A percentile compares a stretch with the other conserved stretches of the same genome.
phyloP scores from a whole-genome alignment of 1,140 invertebrate genomes.

The Trachelipus rathkii region DNA sequence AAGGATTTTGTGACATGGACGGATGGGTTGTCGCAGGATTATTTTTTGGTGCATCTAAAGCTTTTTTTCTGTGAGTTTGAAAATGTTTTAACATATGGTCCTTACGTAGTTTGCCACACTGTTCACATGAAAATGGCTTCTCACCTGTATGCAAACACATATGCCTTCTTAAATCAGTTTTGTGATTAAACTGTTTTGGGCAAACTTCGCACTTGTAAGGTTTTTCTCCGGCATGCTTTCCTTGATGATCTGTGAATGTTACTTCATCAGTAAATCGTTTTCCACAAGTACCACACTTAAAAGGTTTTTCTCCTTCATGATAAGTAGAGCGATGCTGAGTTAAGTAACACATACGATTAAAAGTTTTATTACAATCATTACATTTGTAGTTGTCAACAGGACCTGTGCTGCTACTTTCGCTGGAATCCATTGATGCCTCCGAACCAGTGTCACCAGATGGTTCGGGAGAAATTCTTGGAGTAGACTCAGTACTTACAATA shows the following conservation, averaged over 20 bases:
- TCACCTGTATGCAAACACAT: constrained; percentile 71
- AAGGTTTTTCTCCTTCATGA: constrained; percentile 78
- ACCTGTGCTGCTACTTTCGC: constrained; percentile 32
- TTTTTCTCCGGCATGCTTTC: constrained; percentile 75
- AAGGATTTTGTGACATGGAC: background rate
- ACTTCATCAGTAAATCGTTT: constrained; percentile 70
- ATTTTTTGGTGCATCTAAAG: constrained; percentile 32
- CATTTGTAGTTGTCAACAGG: constrained; percentile 57
- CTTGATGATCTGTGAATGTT: constrained; percentile 64
- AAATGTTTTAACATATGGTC: constrained; percentile 92
- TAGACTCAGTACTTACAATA: constrained; percentile 35
- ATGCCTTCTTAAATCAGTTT: constrained; percentile 83
- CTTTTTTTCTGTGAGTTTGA: constrained; percentile 69
- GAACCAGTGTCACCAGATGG: constrained; percentile 36
- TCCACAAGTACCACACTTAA: constrained; percentile 75
- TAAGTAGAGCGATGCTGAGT: constrained; percentile 84
- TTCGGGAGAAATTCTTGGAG: constrained; percentile 24
- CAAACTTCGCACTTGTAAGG: constrained; percentile 83
- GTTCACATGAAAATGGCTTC: constrained; percentile 74
- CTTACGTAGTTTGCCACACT: constrained; percentile 81
- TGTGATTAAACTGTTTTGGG: constrained; percentile 84
- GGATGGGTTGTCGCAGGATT: constrained; percentile 16
- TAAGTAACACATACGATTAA: constrained; percentile 79
- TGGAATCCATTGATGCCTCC: constrained; percentile 41
- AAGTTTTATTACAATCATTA: constrained; percentile 74